phyloP scores from a whole-genome alignment of 2,888 invertebrate genomes.

The Acronicta alni region DNA sequence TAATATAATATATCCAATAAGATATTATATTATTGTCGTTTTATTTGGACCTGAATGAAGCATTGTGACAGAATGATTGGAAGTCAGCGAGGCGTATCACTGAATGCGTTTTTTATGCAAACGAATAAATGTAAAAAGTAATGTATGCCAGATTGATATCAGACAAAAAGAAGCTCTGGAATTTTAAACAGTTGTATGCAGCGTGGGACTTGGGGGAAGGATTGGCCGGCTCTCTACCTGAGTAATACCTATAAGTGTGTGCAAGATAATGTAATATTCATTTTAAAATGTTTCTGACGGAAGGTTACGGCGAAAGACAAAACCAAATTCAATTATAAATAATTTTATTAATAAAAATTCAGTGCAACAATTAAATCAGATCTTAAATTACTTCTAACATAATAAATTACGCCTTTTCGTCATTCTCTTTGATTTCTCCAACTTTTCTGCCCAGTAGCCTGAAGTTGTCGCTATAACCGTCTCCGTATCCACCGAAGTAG shows the following conservation, averaged over 20 bases:
- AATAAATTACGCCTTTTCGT: constrained; percentile 50
- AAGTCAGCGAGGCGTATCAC: constrained; percentile 26
- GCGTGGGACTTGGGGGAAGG: constrained; percentile 10
- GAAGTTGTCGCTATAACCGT: constrained; percentile 74
- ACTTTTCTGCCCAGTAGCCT: constrained; percentile 74
- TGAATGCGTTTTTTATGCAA: constrained; percentile 24
- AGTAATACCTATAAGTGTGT: no score
- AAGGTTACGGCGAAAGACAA: neutral
- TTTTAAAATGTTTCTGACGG: no score
- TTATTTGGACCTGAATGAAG: constrained; percentile 23
- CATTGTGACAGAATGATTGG: constrained; percentile 27
- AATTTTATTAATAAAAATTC: constrained; percentile 48
- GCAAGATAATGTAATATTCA: no score
- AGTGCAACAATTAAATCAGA: constrained; percentile 51
- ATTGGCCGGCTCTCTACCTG: neutral
- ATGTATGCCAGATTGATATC: constrained; percentile 30
- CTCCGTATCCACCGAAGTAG: constrained; percentile 74
- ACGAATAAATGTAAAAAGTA: constrained; percentile 8
- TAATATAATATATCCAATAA: constrained; percentile 33
- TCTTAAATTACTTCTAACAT: constrained; percentile 39
- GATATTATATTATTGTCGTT: constrained; percentile 16
- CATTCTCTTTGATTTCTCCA: constrained; percentile 71
- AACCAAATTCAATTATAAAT: constrained; percentile 22
- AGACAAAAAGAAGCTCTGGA: constrained; percentile 6
- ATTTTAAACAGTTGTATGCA: constrained; percentile 19